Conservation (phyloP, 2,797 vertebrate genomes). For the Lutjanus argentimaculatus region DNA sequence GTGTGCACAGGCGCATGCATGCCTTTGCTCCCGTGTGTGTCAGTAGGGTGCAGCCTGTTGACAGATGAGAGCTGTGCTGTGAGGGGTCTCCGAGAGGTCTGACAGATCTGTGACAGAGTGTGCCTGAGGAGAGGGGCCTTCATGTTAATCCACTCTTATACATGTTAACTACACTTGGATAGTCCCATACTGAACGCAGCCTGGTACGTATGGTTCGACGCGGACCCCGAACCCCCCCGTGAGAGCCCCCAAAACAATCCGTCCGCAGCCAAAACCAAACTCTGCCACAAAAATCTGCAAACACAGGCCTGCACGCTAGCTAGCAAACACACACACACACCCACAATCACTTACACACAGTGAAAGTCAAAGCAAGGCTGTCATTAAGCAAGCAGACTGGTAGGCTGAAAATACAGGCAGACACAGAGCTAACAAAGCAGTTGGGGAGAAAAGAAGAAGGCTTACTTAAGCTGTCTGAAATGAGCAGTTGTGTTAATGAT, state of each 20-base stretch:
- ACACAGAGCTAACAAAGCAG: conserved; percentile 67
- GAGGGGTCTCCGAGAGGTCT: conserved; percentile 59
- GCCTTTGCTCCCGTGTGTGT: conserved; percentile 35
- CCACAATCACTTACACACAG: conserved; percentile 54
- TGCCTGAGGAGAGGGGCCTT: conserved; percentile 61
- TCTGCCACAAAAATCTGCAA: conserved; percentile 67
- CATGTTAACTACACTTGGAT: conserved; percentile 63
- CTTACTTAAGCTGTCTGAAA: conserved; percentile 65
- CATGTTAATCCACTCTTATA: conserved; percentile 64
- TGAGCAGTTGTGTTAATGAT: conserved; percentile 61
- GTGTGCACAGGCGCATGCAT: conserved; percentile 16
- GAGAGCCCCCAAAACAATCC: conserved; percentile 43
- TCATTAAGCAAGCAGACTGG: conserved; percentile 75
- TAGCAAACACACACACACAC: conserved; percentile 31
- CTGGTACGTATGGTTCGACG: conserved; percentile 35
- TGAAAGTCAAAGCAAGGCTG: conserved; percentile 75
- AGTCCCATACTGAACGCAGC: conserved; percentile 47
- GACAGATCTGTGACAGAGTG: conserved; percentile 74
- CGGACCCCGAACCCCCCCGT: not conserved
- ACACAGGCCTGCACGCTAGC: conserved; percentile 51
- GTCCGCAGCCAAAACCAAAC: conserved; percentile 40
- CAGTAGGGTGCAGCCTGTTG: conserved; percentile 42
- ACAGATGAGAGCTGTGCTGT: conserved; percentile 62
- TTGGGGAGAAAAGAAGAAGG: conserved; percentile 31
- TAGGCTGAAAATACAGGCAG: conserved; percentile 69